Evolutionary conservation across 2,113 vertebrate genomes (phyloP).

Genomic region (Coptodon rendalli): DNA sequence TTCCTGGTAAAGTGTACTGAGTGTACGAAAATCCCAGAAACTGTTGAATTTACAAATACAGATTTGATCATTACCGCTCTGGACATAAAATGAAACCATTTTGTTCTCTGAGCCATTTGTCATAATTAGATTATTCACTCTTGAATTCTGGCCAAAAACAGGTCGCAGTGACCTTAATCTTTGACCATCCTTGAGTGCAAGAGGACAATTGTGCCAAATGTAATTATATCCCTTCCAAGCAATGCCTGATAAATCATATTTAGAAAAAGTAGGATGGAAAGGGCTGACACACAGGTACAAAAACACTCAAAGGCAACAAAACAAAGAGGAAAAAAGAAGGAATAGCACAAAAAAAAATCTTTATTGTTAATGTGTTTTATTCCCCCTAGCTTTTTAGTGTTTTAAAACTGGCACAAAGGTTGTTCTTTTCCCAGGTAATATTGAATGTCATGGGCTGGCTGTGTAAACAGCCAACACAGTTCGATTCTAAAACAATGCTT

Average conservation of each 20-base stretch:
- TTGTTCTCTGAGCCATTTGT: not conserved
- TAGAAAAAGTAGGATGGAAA: not conserved
- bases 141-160: not conserved
- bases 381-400: not conserved
- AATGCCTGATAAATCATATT: not conserved
- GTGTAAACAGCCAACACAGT: not conserved
- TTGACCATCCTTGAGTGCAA: not conserved
- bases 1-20: not conserved
- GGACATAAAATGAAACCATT: not conserved
- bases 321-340: not conserved
- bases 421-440: not conserved
- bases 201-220: not conserved
- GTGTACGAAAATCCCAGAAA: not conserved
- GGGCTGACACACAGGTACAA: not conserved
- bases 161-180: not conserved
- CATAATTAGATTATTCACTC: not conserved
- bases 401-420: not conserved
- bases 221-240: not conserved
- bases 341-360: not conserved
- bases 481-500: not conserved
- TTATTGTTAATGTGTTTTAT: not conserved
- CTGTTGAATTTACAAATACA: not conserved
- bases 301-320: not conserved
- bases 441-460: not conserved
- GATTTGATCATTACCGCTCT: not conserved